Evolutionary conservation across 2,113 vertebrate species (phyloP).

Genomic region (Aegotheles bennettii): DNA sequence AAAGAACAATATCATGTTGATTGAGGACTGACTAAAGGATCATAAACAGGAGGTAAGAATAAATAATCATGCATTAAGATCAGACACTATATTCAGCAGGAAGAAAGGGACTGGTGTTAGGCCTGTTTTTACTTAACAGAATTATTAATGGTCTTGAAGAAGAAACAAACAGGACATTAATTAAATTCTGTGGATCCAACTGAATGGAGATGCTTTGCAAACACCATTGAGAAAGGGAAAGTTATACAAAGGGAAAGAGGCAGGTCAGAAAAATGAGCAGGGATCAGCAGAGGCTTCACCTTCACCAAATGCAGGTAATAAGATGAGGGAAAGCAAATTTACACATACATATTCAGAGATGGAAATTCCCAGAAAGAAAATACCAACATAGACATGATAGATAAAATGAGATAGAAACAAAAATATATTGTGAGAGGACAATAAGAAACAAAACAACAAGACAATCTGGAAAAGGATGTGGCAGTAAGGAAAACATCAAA

Average conservation of each 20-base stretch:
- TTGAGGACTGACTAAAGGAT: constrained; percentile 12
- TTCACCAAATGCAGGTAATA: not conserved
- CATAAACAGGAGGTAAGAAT: constrained; percentile 18
- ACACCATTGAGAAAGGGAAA: not conserved
- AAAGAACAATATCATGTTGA: not conserved
- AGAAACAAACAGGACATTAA: constrained; percentile 25
- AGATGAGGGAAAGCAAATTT: not conserved
- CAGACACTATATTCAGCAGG: not conserved
- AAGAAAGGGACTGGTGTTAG: not conserved
- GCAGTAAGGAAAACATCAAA: not conserved
- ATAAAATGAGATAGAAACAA: not conserved
- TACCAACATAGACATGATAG: not conserved
- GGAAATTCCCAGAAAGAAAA: not conserved
- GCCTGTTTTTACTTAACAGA: not conserved
- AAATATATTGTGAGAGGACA: not conserved
- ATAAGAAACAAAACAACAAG: not conserved
- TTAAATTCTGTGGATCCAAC: not conserved
- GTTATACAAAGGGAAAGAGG: not conserved
- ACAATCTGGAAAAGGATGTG: not conserved
- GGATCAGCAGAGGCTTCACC: not conserved
- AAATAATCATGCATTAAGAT: constrained; percentile 3
- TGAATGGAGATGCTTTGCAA: constrained; percentile 9
- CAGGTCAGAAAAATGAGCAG: not conserved
- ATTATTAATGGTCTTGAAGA: constrained; percentile 7
- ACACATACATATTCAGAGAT: not conserved